These are phyloP conservation scores for Ochropacha duplaris DNA, from an alignment of 2,888 invertebrate genomes.

Conservation along the genomic window DNA sequence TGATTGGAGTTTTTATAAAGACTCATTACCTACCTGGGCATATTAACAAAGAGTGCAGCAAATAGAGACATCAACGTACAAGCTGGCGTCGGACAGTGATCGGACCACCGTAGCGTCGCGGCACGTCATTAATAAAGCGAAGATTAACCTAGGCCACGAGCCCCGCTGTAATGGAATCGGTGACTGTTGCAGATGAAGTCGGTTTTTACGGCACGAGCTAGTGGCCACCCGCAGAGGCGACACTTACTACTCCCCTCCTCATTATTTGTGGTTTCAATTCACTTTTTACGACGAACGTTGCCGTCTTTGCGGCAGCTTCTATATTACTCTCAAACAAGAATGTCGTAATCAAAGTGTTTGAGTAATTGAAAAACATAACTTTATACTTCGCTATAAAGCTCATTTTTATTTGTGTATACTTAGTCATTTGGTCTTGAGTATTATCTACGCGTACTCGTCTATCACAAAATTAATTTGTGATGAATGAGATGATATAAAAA, in stretches of 20 bases:
- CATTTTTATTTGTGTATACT: background rate
- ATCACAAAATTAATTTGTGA: conserved; percentile 30
- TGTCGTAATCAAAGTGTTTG: conserved; percentile 43
- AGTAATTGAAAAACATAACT: background rate
- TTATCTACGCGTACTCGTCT: background rate
- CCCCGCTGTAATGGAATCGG: conserved; percentile 61
- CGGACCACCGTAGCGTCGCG: conserved; percentile 53
- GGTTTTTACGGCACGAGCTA: conserved; percentile 80
- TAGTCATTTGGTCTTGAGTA: background rate
- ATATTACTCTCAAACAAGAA: conserved; percentile 55
- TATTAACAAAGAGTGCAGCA: conserved; percentile 14
- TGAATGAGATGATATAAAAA: conserved; percentile 38
- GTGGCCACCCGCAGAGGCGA: conserved; percentile 76
- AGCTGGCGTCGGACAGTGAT: conserved; percentile 33
- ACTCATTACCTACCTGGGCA: background rate
- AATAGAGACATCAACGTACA: conserved; percentile 52
- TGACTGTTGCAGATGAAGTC: conserved; percentile 70
- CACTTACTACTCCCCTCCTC: conserved; percentile 61
- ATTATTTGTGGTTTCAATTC: conserved; percentile 82
- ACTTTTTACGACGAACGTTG: conserved; percentile 73
- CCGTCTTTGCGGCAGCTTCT: conserved; percentile 59
- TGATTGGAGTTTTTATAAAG: background rate
- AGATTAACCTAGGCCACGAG: conserved; percentile 71
- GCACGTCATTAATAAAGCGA: conserved; percentile 69
- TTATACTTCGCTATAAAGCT: background rate